These are phyloP conservation scores for Apotomis capreana DNA, from an alignment of 2,888 invertebrate genomes.

Conservation along the genomic window DNA sequence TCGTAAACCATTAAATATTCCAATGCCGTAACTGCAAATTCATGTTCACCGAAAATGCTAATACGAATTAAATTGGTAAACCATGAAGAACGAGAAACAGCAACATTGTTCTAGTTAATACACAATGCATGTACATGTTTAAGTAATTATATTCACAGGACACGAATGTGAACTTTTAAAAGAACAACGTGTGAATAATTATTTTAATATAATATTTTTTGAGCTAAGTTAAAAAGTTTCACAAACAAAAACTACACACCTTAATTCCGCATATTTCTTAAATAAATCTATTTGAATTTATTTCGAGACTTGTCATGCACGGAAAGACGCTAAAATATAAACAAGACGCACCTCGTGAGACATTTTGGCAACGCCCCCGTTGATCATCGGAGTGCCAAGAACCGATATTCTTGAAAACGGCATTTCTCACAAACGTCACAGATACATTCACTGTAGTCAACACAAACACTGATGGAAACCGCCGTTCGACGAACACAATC, in stretches of 20 bases:
- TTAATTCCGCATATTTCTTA: background rate
- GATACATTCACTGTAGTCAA: constrained; percentile 39
- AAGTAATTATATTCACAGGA: background rate
- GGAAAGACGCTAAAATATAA: constrained; percentile 53
- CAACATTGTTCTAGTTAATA: background rate
- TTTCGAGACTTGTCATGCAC: constrained; percentile 20
- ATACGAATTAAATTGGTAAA: constrained; percentile 6
- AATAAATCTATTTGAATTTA: constrained; percentile 12
- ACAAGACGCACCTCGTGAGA: constrained; percentile 59
- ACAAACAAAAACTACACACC: background rate
- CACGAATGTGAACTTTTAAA: background rate
- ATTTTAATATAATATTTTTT: too few relatives aligned
- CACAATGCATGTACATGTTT: background rate
- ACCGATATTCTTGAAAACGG: constrained; percentile 53
- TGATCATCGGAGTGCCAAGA: constrained; percentile 59
- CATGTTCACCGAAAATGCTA: constrained; percentile 1
- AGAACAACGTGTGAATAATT: background rate
- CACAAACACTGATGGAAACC: constrained; percentile 47
- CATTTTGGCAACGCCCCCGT: constrained; percentile 69
- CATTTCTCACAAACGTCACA: constrained; percentile 50
- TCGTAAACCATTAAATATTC: constrained; percentile 1
- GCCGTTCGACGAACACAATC: constrained; percentile 10
- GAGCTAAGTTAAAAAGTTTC: background rate
- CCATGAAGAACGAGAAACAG: background rate
- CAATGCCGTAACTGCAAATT: background rate